Percentiles rank a stretch among this genome's conserved stretches.
Evolutionary conservation across 2,888 invertebrate genomes (phyloP).

Genomic region (Charanyca ferruginea): DNA sequence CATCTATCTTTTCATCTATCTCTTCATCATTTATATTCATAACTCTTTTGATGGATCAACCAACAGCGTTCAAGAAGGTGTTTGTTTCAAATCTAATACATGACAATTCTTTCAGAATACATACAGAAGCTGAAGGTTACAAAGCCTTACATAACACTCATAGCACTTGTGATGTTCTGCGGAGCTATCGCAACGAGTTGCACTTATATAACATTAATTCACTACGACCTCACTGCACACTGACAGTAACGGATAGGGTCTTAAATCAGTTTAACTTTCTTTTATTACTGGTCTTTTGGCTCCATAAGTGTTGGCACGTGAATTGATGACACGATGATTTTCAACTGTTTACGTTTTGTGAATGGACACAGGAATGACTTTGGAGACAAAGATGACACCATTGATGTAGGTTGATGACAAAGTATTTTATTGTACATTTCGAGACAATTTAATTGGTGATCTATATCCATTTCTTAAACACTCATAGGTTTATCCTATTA

Average conservation of each 20-base stretch:
- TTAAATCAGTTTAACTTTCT: constrained; percentile 29
- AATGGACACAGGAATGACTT: not conserved
- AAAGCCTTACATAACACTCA: constrained; percentile 16
- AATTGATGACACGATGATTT: not conserved
- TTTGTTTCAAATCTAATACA: not conserved
- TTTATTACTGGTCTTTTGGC: constrained; percentile 14
- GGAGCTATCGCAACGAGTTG: constrained; percentile 23
- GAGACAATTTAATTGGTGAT: not conserved
- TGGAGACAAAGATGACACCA: not conserved
- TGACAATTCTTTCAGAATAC: not conserved
- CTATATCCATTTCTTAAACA: not conserved
- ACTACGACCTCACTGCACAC: constrained; percentile 14
- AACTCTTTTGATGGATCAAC: too few relatives aligned
- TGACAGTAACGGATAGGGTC: constrained; percentile 21
- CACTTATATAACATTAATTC: constrained; percentile 39
- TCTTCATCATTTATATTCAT: too few relatives aligned
- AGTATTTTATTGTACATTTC: not conserved
- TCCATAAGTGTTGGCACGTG: not conserved
- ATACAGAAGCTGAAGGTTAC: constrained; percentile 9
- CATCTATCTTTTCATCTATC: too few relatives aligned
- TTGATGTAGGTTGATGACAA: not conserved
- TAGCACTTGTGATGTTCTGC: constrained; percentile 13
- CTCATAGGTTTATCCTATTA: constrained; percentile 4
- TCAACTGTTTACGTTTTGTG: not conserved
- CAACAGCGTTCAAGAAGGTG: too few relatives aligned